A percentile compares a stretch with the other conserved stretches of the same genome.
Evolutionary conservation across 2,113 vertebrate genomes (phyloP).

Genomic region (Neolamprologus toae): DNA sequence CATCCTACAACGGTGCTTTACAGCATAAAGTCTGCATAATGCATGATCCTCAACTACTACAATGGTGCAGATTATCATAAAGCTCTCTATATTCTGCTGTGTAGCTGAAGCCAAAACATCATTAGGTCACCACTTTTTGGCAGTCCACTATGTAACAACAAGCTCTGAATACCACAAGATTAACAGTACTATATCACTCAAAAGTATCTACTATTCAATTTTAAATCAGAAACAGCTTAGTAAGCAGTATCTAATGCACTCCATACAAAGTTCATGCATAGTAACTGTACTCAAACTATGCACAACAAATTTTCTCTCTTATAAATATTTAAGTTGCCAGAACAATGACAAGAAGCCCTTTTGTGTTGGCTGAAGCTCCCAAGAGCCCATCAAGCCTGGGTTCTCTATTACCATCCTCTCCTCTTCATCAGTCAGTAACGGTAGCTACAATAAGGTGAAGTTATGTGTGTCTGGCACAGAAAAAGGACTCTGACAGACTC

Average conservation of each 20-base stretch:
- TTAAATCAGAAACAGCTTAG: not conserved
- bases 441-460: conserved; percentile 27
- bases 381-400: conserved; percentile 35
- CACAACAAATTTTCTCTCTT: conserved; percentile 26
- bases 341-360: conserved; percentile 42
- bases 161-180: not conserved
- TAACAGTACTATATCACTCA: not conserved
- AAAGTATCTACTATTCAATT: not conserved
- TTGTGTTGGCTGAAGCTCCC: conserved; percentile 50
- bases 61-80: conserved; percentile 42
- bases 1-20: conserved; percentile 32
- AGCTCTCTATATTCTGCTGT: conserved; percentile 26
- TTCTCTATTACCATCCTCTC: conserved; percentile 50
- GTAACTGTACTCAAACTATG: conserved; percentile 34
- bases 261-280: conserved; percentile 21
- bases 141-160: not conserved
- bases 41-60: conserved; percentile 43
- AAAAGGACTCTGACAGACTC: conserved; percentile 38
- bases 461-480: conserved; percentile 27
- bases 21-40: conserved; percentile 55
- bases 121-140: conserved; percentile 23
- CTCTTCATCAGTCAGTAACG: conserved; percentile 25
- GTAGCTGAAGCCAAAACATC: conserved; percentile 15
- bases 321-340: conserved; percentile 57
- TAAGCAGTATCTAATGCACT: not conserved